Conservation (phyloP, 2,888 invertebrate species). For the Lymantria dispar region DNA sequence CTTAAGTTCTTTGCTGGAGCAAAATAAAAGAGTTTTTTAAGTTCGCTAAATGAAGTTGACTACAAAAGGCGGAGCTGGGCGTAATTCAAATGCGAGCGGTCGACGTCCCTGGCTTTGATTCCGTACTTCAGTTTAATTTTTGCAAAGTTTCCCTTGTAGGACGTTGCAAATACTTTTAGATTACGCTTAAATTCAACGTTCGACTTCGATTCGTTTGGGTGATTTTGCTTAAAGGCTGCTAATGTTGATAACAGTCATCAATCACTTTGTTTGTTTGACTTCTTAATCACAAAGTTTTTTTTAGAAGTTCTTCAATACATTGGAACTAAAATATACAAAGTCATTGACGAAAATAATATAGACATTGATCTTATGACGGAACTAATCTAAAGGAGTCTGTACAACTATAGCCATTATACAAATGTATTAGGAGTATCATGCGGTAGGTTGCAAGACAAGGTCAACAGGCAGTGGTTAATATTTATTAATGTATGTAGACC, state of each 20-base stretch:
- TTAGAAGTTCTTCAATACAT: slow-evolving; percentile 14
- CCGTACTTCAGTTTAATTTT: slow-evolving; percentile 73
- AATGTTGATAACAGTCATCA: slow-evolving; percentile 23
- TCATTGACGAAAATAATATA: slow-evolving; percentile 14
- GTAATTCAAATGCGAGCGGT: slow-evolving; percentile 73
- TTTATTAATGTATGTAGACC: slow-evolving; percentile 39
- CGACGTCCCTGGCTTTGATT: slow-evolving; percentile 70
- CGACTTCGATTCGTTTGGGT: slow-evolving; percentile 20
- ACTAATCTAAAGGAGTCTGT: slow-evolving; percentile 24
- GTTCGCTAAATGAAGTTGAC: slow-evolving; percentile 80
- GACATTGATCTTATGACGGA: slow-evolving; percentile 26
- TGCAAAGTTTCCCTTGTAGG: slow-evolving; percentile 67
- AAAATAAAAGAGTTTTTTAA: slow-evolving; percentile 75
- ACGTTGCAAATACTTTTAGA: slow-evolving; percentile 63
- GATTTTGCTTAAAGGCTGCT: slow-evolving; percentile 35
- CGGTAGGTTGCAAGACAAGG: slow-evolving; percentile 34
- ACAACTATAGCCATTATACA: neutral
- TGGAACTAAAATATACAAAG: slow-evolving; percentile 18
- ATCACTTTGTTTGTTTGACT: slow-evolving; percentile 22
- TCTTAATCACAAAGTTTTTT: slow-evolving; percentile 20
- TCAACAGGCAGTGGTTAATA: slow-evolving; percentile 34
- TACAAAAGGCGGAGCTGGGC: slow-evolving; percentile 75
- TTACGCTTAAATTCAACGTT: slow-evolving; percentile 45
- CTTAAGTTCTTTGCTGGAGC: slow-evolving; percentile 67
- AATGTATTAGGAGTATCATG: slow-evolving; percentile 12